phyloP scores from a whole-genome alignment of 2,888 invertebrate genomes.

The Xylocampa areola region DNA sequence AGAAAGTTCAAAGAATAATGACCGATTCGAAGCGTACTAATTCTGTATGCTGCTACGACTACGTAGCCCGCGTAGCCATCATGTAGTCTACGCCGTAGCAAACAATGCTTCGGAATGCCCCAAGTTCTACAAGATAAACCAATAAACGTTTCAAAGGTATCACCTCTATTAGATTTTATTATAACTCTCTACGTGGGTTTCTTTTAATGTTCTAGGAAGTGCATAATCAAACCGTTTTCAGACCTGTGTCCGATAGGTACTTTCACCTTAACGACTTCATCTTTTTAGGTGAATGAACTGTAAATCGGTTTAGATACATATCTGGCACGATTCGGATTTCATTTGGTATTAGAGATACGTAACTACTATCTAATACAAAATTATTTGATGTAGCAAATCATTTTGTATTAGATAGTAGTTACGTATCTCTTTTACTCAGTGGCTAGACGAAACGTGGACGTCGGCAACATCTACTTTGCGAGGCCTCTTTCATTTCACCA shows the following conservation, averaged over 20 bases:
- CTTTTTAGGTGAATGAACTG: too few species aligned
- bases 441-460: too few species aligned
- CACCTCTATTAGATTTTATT: slow-evolving; percentile 37
- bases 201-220: slow-evolving; percentile 22
- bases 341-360: background rate
- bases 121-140: slow-evolving; percentile 18
- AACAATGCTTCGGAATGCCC: background rate
- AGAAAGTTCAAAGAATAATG: slow-evolving; percentile 1
- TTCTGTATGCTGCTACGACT: slow-evolving; percentile 7
- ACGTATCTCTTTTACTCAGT: too few species aligned
- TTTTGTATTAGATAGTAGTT: too few species aligned
- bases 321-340: too few species aligned
- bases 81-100: slow-evolving; percentile 37
- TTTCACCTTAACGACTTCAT: slow-evolving; percentile 23
- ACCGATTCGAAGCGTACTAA: background rate
- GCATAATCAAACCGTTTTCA: slow-evolving; percentile 22
- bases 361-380: too few species aligned
- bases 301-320: too few species aligned
- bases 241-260: slow-evolving; percentile 6
- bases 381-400: too few species aligned
- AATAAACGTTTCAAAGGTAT: slow-evolving; percentile 12
- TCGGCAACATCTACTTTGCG: too few species aligned
- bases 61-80: slow-evolving; percentile 6
- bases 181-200: slow-evolving; percentile 21
- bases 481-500: too few species aligned